phyloP scores from a whole-genome alignment of 2,888 invertebrate species.

The Steinernema carpocapsae region DNA sequence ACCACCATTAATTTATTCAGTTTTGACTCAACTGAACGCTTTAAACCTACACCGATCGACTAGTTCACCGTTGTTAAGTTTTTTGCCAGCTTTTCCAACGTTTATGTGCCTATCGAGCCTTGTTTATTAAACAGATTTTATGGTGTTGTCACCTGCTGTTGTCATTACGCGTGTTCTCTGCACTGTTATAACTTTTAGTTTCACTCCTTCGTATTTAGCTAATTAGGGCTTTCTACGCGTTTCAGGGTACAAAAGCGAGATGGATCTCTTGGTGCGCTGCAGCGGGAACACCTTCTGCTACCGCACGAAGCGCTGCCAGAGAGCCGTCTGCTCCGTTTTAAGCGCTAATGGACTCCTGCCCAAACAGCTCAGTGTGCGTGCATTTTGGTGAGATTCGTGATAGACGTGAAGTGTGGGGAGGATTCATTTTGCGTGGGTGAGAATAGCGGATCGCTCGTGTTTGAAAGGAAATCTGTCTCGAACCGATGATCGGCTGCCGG shows the following conservation, averaged over 20 bases:
- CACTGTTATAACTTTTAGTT: conserved; percentile 14
- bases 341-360: conserved; percentile 21
- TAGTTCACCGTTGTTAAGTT: conserved; percentile 27
- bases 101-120: conserved; percentile 8
- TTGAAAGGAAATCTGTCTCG: no score
- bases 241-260: conserved; percentile 26
- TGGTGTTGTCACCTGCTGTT: conserved; percentile 3
- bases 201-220: not conserved
- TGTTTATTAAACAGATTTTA: conserved; percentile 29
- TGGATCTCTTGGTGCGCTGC: conserved; percentile 50
- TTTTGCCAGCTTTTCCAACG: not conserved
- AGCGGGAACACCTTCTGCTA: conserved; percentile 47
- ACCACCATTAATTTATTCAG: not conserved
- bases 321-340: conserved; percentile 39
- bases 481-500: no score
- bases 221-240: not conserved
- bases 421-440: no score
- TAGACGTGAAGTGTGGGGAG: not conserved
- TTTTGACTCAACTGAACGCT: not conserved
- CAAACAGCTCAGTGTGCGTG: not conserved
- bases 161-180: not conserved
- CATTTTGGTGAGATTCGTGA: conserved; percentile 17
- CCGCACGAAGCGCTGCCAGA: conserved; percentile 41
- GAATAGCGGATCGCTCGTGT: no score
- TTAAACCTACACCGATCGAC: not conserved